These are phyloP conservation scores for Zosterops pallidus DNA, from an alignment of 2,113 vertebrate genomes.

Conservation along the genomic window DNA sequence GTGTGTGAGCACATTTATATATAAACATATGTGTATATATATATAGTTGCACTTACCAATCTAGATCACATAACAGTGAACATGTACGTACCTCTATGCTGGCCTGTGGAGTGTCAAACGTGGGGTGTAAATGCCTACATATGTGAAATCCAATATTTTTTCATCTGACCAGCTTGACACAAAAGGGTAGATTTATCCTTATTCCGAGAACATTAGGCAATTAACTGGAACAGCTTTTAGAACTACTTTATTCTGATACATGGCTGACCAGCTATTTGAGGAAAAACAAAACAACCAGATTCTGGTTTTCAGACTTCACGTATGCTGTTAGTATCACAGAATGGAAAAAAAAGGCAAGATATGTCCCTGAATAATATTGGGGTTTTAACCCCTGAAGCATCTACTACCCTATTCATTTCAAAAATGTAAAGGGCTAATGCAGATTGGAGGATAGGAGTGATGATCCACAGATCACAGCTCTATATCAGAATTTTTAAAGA, in stretches of 20 bases:
- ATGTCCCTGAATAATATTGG: neutral
- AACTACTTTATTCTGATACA: neutral
- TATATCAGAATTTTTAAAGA: neutral
- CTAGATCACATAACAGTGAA: neutral
- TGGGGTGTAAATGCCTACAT: neutral
- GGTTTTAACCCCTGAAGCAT: neutral
- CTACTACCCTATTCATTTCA: neutral
- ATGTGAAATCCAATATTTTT: neutral
- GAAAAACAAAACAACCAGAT: neutral
- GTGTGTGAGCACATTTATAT: neutral
- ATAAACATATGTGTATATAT: no score
- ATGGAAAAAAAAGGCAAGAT: neutral
- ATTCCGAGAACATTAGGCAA: neutral
- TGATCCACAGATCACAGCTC: neutral
- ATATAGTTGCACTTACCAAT: neutral
- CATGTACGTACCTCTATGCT: neutral
- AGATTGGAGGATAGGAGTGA: neutral
- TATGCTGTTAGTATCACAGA: fast-evolving
- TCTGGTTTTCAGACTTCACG: neutral
- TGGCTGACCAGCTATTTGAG: neutral
- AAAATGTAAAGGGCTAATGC: neutral
- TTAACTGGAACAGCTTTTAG: neutral
- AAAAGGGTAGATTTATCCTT: neutral
- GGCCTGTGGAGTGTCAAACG: neutral
- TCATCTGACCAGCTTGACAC: neutral